Evolutionary conservation across 2,113 vertebrate genomes (phyloP).

Genomic region (Gnathonemus longibarbis): DNA sequence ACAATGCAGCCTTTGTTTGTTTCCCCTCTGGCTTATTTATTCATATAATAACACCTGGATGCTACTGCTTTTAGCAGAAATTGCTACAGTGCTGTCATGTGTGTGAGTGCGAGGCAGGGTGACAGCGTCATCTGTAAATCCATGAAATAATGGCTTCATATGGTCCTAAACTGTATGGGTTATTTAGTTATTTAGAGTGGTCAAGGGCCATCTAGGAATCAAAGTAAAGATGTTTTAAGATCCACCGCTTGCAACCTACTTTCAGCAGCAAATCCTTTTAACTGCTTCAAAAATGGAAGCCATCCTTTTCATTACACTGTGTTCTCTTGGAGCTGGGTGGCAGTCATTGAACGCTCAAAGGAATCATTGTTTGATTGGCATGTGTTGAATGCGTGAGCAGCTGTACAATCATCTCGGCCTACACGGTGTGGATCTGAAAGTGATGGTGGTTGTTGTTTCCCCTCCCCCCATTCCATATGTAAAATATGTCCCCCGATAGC

Average conservation of each 20-base stretch:
- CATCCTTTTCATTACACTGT: background rate
- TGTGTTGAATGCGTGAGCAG: background rate
- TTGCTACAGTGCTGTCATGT: background rate
- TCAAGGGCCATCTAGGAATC: background rate
- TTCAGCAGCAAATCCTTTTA: background rate
- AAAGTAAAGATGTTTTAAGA: background rate
- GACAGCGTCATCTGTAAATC: background rate
- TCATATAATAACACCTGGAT: background rate
- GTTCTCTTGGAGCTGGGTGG: background rate
- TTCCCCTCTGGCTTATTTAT: background rate
- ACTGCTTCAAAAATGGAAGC: background rate
- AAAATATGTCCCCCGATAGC: background rate
- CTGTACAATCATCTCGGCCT: background rate
- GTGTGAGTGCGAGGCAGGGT: background rate
- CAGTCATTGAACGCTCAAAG: background rate
- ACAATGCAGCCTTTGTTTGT: background rate
- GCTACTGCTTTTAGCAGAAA: background rate
- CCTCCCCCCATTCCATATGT: background rate
- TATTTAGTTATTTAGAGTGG: background rate
- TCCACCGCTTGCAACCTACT: background rate
- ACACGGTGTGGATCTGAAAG: background rate
- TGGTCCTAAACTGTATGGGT: background rate
- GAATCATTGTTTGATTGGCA: background rate
- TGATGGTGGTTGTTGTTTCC: background rate
- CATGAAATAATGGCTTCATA: background rate